Evolutionary conservation across 1,140 invertebrate species (phyloP).

Genomic region (Agrilus planipennis): DNA sequence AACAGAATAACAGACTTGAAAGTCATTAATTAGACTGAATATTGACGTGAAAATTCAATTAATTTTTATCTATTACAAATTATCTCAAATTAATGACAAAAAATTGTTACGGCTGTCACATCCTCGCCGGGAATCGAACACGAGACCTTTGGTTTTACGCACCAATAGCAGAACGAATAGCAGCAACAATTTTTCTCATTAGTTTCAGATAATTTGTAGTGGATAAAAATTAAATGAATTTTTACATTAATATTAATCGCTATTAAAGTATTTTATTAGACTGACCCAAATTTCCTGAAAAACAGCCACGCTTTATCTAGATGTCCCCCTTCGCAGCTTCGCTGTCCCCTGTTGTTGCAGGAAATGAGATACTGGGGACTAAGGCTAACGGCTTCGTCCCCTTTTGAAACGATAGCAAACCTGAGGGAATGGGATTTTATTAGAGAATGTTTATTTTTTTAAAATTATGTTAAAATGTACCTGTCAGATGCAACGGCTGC

Average conservation of each 20-base stretch:
- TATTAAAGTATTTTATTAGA: conserved; percentile 5
- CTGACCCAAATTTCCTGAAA: conserved; percentile 69
- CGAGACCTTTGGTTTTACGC: too few species aligned
- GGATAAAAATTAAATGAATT: too few species aligned
- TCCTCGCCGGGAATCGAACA: too few species aligned
- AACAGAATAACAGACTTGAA: conserved; percentile 1
- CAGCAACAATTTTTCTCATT: too few species aligned
- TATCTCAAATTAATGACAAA: too few species aligned
- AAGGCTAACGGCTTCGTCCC: conserved; percentile 52
- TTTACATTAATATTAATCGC: too few species aligned
- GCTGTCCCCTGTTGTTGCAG: conserved; percentile 64
- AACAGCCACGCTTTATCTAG: conserved; percentile 86
- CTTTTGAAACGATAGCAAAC: conserved; percentile 71
- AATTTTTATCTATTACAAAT: too few species aligned
- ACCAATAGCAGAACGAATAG: too few species aligned
- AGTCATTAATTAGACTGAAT: too few species aligned
- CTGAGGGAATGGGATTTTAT: conserved; percentile 27
- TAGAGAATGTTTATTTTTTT: not conserved
- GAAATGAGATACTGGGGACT: conserved; percentile 78
- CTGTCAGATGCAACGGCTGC: conserved; percentile 66
- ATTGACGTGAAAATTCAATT: too few species aligned
- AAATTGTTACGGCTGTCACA: too few species aligned
- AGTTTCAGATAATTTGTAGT: too few species aligned
- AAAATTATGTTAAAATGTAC: conserved; percentile 24
- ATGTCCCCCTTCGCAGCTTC: conserved; percentile 76